Conservation (phyloP, 2,797 vertebrate species). For the Onychomys arenicola region DNA sequence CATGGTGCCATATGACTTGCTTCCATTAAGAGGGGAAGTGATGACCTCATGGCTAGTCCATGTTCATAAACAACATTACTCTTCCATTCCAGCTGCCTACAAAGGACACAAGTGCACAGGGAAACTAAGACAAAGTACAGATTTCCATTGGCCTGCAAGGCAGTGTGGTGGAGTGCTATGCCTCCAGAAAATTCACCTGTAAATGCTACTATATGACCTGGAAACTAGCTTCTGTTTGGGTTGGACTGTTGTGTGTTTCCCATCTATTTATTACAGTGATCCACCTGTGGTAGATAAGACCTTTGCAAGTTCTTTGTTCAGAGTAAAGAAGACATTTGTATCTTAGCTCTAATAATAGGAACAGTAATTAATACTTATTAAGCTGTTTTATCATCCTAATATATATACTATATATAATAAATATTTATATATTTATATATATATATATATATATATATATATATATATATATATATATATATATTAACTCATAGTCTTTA, state of each 20-base stretch:
- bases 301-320: background rate
- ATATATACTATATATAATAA: background rate
- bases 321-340: background rate
- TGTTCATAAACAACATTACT: background rate
- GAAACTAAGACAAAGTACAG: background rate
- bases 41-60: background rate
- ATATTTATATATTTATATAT: no score
- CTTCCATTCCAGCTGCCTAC: background rate
- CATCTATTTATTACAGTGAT: background rate
- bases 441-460: background rate
- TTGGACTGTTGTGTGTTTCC: background rate
- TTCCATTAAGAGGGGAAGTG: background rate
- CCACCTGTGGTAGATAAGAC: background rate
- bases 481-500: background rate
- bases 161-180: rapidly evolving
- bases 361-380: background rate
- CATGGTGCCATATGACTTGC: no score
- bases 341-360: background rate
- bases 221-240: background rate
- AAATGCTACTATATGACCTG: background rate
- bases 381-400: background rate
- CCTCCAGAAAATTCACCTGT: background rate
- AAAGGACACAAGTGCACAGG: background rate
- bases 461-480: background rate
- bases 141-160: background rate